Base-by-base conservation (phyloP, 2,113 vertebrate species). In the Vicugna pacos region DNA sequence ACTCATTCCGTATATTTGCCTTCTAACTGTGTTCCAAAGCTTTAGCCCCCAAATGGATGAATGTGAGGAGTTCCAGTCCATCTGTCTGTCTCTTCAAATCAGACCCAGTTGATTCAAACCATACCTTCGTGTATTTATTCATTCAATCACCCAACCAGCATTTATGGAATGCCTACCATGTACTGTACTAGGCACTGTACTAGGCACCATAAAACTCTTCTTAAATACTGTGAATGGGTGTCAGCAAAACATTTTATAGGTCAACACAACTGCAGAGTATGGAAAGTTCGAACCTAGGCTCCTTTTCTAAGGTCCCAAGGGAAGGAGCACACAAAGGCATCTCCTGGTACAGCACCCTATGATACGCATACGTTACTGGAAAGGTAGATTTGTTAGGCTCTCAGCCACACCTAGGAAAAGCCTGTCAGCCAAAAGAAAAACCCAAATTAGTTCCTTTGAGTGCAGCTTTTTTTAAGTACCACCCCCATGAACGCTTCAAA, bases 371-470 rank as follows among this genome's bases (percentile, higher is more conserved):
- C 5, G 82, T 92, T 75, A 48, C 28, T 75, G 19, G 84, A 89
- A 89, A 35, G 38, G 56, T 77, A 89, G 42, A 77, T 64, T 87
- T 92, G 46, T 82, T 92, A 73, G 20, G 58, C 19, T 35, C 52
- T 65, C 35, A 75, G n/a, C 8, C 35, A 79, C 7, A 89, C 80
- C 35, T 94, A 90, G 38, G 30, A 89, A 96, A 91, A 79, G 9
- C 42, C 94, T 90, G 56, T 92, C 75, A 94, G 69, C 75, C 81
- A 88, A 93, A 96, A 87, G 52, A 79, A 97, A 93, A 80, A 77
- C 3, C 58, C 52, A 97, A 97, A 89, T 93, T 91, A 96, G 62
- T 79, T 92, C 42, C 73, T 96, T 69, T 96, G 82, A 97, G 82
- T 73, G 62, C 35, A 96, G 56, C 28, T 93, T 96, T 96, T 96